These are phyloP conservation scores for Propithecus deckenii DNA, from an alignment of 2,797 vertebrate species.

Conservation along the genomic window DNA sequence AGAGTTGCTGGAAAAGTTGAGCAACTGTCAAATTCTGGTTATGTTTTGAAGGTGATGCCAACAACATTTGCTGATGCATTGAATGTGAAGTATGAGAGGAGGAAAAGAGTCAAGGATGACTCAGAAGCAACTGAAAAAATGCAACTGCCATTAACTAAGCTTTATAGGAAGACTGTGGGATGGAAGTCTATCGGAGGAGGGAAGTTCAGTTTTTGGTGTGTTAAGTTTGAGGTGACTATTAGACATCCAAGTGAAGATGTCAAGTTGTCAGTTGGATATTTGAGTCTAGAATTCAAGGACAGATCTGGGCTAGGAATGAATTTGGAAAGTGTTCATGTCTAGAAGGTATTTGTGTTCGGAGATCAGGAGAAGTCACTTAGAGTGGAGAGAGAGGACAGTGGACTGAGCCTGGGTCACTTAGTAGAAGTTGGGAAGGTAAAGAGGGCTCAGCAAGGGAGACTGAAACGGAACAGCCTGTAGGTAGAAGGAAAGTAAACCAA, in stretches of 20 bases:
- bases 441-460: not conserved
- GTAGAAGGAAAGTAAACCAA: not conserved
- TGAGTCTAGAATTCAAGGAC: not conserved
- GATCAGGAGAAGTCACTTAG: not conserved
- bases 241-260: not conserved
- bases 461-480: not conserved
- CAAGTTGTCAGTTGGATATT: slow-evolving; percentile 30
- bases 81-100: not conserved
- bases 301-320: not conserved
- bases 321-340: not conserved
- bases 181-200: not conserved
- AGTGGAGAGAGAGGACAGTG: not conserved
- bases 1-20: not conserved
- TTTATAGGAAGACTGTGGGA: slow-evolving; percentile 20
- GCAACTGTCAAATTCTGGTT: not conserved
- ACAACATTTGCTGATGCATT: slow-evolving; percentile 34
- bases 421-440: not conserved
- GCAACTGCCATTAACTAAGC: not conserved
- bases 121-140: slow-evolving; percentile 11
- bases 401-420: not conserved
- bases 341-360: not conserved
- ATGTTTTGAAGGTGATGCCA: not conserved
- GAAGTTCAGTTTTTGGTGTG: not conserved
- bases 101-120: not conserved
- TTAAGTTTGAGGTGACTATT: slow-evolving; percentile 35